These are phyloP conservation scores for Lichenostomus cassidix DNA, from an alignment of 2,113 vertebrate genomes.

Conservation along the genomic window DNA sequence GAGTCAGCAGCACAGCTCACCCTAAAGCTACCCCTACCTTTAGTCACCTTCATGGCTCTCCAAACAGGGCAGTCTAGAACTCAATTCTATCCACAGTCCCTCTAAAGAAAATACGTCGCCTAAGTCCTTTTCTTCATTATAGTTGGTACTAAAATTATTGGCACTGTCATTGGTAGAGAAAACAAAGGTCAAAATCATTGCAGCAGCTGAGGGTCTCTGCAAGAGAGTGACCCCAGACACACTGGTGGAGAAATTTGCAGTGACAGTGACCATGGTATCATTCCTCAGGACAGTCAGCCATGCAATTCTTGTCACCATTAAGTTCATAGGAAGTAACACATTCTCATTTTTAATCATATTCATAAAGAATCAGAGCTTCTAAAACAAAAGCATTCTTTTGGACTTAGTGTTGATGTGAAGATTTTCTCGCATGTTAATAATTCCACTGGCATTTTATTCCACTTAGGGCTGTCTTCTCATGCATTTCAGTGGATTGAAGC, in stretches of 20 bases:
- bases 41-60: not conserved
- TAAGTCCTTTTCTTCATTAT: not conserved
- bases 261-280: not conserved
- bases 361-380: not conserved
- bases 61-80: not conserved
- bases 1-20: not conserved
- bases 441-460: constrained; percentile 3
- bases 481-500: constrained; percentile 10
- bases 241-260: not conserved
- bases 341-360: not conserved
- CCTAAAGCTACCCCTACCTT: not conserved
- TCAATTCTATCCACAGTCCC: not conserved
- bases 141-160: not conserved
- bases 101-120: not conserved
- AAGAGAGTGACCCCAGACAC: not conserved
- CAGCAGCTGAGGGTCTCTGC: not conserved
- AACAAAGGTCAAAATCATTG: not conserved
- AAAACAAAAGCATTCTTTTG: not conserved
- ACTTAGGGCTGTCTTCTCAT: not conserved
- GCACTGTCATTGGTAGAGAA: not conserved
- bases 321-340: not conserved
- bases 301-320: not conserved
- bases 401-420: not conserved
- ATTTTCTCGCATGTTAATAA: not conserved
- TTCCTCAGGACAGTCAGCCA: not conserved